phyloP scores from a whole-genome alignment of 53 echinoderm and acorn worm species.

The Paracentrotus lividus region DNA sequence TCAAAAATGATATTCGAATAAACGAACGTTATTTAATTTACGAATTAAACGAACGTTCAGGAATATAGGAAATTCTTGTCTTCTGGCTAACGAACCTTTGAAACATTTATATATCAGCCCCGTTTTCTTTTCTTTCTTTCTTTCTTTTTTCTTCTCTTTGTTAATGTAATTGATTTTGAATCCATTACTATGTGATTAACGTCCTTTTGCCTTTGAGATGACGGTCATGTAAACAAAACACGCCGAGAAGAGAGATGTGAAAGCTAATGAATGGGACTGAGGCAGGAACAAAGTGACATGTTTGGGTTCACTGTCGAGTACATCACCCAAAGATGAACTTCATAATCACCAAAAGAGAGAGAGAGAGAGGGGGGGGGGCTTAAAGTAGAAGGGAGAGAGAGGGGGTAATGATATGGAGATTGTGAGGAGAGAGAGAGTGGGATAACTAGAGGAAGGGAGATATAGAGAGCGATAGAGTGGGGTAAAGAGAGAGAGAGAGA shows the following conservation, averaged over 20 bases:
- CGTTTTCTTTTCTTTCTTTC: background rate
- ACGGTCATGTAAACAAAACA: constrained; percentile 39
- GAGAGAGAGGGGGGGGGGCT: background rate
- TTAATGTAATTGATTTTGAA: background rate
- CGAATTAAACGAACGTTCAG: too few relatives aligned
- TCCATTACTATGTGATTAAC: background rate
- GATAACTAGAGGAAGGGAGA: too few relatives aligned
- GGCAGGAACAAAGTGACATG: constrained; percentile 14
- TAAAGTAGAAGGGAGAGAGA: background rate
- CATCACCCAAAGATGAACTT: constrained; percentile 24
- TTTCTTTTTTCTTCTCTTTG: background rate
- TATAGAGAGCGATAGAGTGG: background rate
- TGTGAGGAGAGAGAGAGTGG: too few relatives aligned
- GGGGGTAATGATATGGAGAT: background rate
- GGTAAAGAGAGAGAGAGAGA: background rate
- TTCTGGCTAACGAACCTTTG: too few relatives aligned
- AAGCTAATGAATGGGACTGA: constrained; percentile 40
- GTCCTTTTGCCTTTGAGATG: background rate
- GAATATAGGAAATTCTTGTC: too few relatives aligned
- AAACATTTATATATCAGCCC: too few relatives aligned
- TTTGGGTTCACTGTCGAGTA: constrained; percentile 12
- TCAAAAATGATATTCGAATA: too few relatives aligned
- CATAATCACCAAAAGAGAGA: background rate
- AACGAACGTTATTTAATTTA: too few relatives aligned
- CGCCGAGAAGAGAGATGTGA: background rate